Base-by-base conservation (phyloP, 2,888 invertebrate species). In the Sphecodes monilicornis region DNA sequence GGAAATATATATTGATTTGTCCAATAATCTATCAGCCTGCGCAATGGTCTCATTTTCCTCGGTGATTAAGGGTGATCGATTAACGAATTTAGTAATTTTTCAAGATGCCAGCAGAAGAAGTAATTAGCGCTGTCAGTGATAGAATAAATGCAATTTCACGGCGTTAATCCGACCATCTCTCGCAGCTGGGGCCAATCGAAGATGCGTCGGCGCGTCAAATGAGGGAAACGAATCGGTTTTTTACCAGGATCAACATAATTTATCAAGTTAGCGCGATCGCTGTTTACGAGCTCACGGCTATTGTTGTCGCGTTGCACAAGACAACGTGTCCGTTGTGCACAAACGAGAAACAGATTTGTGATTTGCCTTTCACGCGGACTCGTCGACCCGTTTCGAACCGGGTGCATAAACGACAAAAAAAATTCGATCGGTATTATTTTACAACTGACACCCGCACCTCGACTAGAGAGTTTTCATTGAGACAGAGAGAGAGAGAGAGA, bases 261-360 rank as follows among this genome's bases (percentile, higher is more conserved):
- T 69, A 80, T 84, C 43, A 60, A 74, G 46, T 50, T 29, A 13
- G 26, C 16, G n/a, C 32, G 46, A 46, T 74, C 32, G 70, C 36
- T 66, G 78, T 84, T 78, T 78, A 76, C 68, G 50, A 32, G 69
- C 54, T 29, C 50, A 43, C 3, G 46, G 8, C 71, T 64, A 81
- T 86, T 80, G 86, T 84, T 29, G 2, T 26, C 6, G 22, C 2
- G 22, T 86, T 84, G 74, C 80, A 73, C 73, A 86, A 86, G 60
- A 60, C 43, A 60, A 22, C 29, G 78, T 77, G 29, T 18, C 76
- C 57, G 71, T 41, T 22, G 32, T 69, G 70, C 5, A 36, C 73
- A 29, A 80, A 71, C 68, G 75, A 69, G 80, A 84, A 78, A 66
- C 64, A 78, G 75, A 84, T 80, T 80, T 78, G 57, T 73, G 64